Evolutionary conservation across 2,888 invertebrate genomes (phyloP), one percentile per base, ranked within the genome.

Genomic region (Alviniconcha strummeri): DNA sequence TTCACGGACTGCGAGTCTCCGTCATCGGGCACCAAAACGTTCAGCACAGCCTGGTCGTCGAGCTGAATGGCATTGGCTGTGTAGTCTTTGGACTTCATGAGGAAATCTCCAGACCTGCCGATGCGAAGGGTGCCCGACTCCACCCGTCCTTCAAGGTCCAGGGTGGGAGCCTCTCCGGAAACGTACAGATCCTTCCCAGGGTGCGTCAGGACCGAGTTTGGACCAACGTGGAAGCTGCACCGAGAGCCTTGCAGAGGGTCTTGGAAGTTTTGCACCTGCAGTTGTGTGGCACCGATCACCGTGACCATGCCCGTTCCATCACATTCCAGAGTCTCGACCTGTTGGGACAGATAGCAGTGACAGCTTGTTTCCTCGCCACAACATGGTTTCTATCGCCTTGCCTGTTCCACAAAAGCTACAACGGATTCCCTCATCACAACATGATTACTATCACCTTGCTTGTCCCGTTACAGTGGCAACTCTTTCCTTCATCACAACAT

Each of bases 91-190:
- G 85, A 56, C 54, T 83, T 81, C 13, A 89, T 69, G 52, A 64
- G 83, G 19, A 89, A 79, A 6, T 19, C 81, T 13, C 88, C 88
- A 77, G 84, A 82, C 74, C 86, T 88, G 54, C 87, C 86, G 2
- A 89, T 83, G 13, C 81, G 85, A 5, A 89, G 74, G 9, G 80
- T 79, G 1, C 74, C 36, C 6, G 85, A 81, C n/a, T 80, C 78
- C n/a, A 89, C 19, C 5, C 78, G 82, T 13, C 89, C 89, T 54
- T 82, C 71, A n/a, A 89, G 64, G 8, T 82, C 82, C 15, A 89
- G 85, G 5, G 74, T 19, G 54, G 89, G 88, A 56, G 17, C 64
- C 4, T 82, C 81, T 9, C 88, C 88, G 54, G 88, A 85, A 0
- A 89, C 60, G 54, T 86, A 84, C 56, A 89, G 72, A 74, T 82